A percentile compares a stretch with the other conserved stretches of the same genome.
These are phyloP conservation scores for Tarsius wallacei DNA, from an alignment of 2,797 vertebrate species.

Conservation along the genomic window DNA sequence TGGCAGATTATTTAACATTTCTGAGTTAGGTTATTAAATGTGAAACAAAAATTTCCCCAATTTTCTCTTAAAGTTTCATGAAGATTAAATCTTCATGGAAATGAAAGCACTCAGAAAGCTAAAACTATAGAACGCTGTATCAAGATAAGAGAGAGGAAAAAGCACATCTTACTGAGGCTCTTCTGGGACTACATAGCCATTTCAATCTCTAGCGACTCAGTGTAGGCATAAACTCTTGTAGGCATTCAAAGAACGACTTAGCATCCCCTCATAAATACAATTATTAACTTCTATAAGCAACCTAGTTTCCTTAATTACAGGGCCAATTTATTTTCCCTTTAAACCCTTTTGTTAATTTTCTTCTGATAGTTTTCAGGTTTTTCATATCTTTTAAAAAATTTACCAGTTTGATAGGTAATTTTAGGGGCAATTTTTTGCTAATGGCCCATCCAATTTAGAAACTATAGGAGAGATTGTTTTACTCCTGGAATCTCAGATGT, in stretches of 20 bases:
- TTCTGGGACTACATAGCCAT: neutral
- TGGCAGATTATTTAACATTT: conserved; percentile 16
- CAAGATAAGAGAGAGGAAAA: neutral
- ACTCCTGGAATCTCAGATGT: neutral
- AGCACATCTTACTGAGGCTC: neutral
- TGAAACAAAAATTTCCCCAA: conserved; percentile 12
- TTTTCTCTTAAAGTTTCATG: conserved; percentile 46
- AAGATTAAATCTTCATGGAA: conserved; percentile 15
- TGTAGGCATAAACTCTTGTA: neutral
- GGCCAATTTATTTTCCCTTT: conserved; percentile 20
- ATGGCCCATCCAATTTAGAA: conserved; percentile 62
- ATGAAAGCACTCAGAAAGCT: conserved; percentile 15
- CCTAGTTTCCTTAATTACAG: neutral
- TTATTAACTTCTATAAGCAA: conserved; percentile 38
- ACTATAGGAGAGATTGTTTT: conserved; percentile 27
- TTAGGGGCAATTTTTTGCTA: neutral
- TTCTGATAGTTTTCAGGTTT: neutral
- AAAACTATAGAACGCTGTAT: neutral
- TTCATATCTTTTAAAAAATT: neutral
- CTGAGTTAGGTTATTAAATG: conserved; percentile 59
- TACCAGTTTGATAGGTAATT: neutral
- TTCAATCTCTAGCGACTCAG: neutral
- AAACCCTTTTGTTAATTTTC: conserved; percentile 42
- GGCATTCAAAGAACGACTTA: conserved; percentile 1
- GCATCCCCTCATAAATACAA: neutral